These are phyloP conservation scores for Pelobates fuscus DNA, from an alignment of 2,113 vertebrate species.

Conservation along the genomic window DNA sequence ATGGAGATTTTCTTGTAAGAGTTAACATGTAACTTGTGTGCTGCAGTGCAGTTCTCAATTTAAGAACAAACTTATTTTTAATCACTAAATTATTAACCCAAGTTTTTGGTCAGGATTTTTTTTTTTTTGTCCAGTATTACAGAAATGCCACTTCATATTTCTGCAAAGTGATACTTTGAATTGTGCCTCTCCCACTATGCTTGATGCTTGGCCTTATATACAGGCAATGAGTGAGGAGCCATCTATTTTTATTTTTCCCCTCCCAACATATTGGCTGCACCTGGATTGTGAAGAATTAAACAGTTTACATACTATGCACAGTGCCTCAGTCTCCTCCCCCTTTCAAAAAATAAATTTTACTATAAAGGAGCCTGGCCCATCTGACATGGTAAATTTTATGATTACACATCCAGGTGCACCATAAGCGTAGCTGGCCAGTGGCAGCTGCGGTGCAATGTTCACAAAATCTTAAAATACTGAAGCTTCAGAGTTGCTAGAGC, in stretches of 20 bases:
- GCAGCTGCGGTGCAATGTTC: conserved; percentile 2
- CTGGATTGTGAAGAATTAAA: conserved; percentile 30
- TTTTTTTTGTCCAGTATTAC: background rate
- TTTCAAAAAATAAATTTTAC: background rate
- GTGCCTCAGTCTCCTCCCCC: background rate
- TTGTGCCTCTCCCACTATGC: conserved; percentile 84
- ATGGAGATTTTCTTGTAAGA: too few relatives aligned
- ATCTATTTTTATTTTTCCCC: conserved; percentile 62
- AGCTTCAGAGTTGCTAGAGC: conserved; percentile 26
- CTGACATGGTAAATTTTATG: background rate
- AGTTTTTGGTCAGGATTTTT: background rate
- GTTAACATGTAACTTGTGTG: too few relatives aligned
- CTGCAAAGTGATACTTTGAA: conserved; percentile 72
- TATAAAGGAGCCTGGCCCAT: background rate
- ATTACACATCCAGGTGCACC: conserved; percentile 14
- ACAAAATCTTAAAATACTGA: background rate
- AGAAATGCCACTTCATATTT: background rate
- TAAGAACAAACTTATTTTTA: background rate
- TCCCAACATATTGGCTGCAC: background rate
- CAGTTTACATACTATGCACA: background rate
- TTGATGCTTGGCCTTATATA: conserved; percentile 85
- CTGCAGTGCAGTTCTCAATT: too few relatives aligned
- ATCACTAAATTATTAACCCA: background rate
- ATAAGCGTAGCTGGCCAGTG: background rate
- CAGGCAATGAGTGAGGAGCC: conserved; percentile 81